A percentile compares a stretch with the other conserved stretches of the same genome.
Conservation (phyloP, 2,797 vertebrate genomes). For the Danio choprae region DNA sequence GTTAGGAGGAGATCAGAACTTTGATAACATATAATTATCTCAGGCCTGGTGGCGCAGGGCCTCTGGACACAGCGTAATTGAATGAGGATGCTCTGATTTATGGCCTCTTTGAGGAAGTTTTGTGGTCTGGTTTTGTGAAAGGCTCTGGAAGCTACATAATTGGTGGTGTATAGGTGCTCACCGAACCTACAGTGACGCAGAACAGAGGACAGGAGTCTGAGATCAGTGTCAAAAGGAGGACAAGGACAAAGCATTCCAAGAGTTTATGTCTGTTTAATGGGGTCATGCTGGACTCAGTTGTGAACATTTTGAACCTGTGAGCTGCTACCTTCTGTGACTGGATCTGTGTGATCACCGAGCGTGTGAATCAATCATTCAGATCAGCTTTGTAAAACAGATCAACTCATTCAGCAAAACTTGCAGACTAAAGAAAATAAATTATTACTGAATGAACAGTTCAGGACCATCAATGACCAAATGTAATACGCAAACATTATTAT, state of each 20-base stretch:
- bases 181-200: conserved; percentile 9
- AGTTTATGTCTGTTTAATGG: background rate
- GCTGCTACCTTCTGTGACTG: background rate
- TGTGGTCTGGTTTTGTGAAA: conserved; percentile 31
- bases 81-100: conserved; percentile 46
- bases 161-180: background rate
- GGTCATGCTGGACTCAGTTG: background rate
- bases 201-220: conserved; percentile 10
- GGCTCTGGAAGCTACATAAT: conserved; percentile 19
- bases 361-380: background rate
- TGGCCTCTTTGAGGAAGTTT: conserved; percentile 41
- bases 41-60: conserved; percentile 1
- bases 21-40: conserved; percentile 49
- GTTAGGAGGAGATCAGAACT: conserved; percentile 48
- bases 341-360: background rate
- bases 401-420: background rate
- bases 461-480: too few species aligned
- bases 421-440: too few species aligned
- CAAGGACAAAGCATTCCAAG: conserved; percentile 2
- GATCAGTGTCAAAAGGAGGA: conserved; percentile 3
- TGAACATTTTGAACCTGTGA: background rate
- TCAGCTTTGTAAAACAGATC: background rate
- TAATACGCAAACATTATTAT: too few species aligned
- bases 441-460: too few species aligned
- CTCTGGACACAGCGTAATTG: conserved; percentile 43